Base-by-base conservation (phyloP, 2,797 vertebrate genomes). In the Enteromius paludinosus region DNA sequence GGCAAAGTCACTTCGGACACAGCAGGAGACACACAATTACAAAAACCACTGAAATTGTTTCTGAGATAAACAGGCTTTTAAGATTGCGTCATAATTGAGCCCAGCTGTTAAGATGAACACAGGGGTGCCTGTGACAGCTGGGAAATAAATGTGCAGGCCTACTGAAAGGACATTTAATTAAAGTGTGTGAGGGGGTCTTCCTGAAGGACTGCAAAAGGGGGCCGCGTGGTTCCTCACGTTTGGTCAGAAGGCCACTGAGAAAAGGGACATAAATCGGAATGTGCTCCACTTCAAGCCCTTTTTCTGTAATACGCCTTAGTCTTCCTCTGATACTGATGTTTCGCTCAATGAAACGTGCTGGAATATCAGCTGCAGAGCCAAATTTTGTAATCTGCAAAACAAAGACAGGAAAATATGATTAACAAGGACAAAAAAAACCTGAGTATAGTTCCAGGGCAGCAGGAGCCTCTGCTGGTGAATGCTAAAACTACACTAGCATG, bases 271-370 rank as follows among this genome's bases (percentile, higher is more conserved):
- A 87, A 81, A 99, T 96, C 0, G 97, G 97, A 83, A 98, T 10
- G 76, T 99, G 97, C 73, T 98, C 97, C 79, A 98, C 94, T 92
- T 96, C 91, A 17, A 99, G 92, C 41, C 96, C 95, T 68, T 87
- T 88, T 73, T 96, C 95, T 0, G 95, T 96, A 84, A 98, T 12
- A 1, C 69, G 91, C 66, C 82, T 91, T 47, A 99, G 89, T 87
- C 91, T 96, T 82, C 97, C 97, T 69, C 96, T 93, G 52, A 99
- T 89, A 79, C 96, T 97, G 89, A 99, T 93, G 30, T 96, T 96
- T 86, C 86, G 96, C 90, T 96, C 93, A 83, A 99, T 92, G 70
- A 99, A 99, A 61, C 90, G 92, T 47, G 89, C 68, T 0, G 97
- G 97, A 90, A 99, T 97, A 78, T 97, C 96, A 61, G 93, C 87